A percentile compares a stretch with the other conserved stretches of the same genome.
phyloP scores from a whole-genome alignment of 2,113 vertebrate species.

The Probosciger aterrimus region DNA sequence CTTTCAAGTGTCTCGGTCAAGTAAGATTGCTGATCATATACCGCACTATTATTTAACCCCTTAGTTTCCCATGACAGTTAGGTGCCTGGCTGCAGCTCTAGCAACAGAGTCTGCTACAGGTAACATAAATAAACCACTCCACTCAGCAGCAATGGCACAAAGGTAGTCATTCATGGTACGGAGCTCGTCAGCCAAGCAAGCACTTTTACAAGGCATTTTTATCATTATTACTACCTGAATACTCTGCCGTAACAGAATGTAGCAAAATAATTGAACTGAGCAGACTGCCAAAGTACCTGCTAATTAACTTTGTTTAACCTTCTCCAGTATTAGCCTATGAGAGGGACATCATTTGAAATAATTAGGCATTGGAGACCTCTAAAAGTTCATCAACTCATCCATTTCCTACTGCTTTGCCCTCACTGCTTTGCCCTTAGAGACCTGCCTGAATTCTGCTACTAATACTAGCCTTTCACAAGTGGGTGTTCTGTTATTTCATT shows the following conservation, averaged over 20 bases:
- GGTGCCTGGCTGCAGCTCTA: not conserved
- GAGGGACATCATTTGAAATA: not conserved
- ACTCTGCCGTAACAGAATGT: not conserved
- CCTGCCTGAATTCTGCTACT: not conserved
- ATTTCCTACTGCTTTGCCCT: not conserved
- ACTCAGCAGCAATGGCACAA: not conserved
- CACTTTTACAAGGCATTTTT: not conserved
- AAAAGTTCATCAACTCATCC: not conserved
- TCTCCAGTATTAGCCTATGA: not conserved
- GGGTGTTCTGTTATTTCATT: not conserved
- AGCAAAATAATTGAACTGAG: constrained; percentile 40
- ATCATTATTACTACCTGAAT: not conserved
- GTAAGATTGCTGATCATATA: not conserved
- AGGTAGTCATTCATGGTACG: not conserved
- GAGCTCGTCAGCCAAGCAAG: not conserved
- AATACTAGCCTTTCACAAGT: not conserved
- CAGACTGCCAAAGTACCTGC: constrained; percentile 2
- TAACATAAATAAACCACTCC: not conserved
- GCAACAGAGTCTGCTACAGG: not conserved
- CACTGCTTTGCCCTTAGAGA: not conserved
- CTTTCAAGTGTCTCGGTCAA: not conserved
- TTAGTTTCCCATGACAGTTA: not conserved
- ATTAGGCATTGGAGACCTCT: constrained; percentile 12
- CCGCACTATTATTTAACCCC: not conserved
- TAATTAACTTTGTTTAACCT: constrained; percentile 54